These are phyloP conservation scores for Dromiciops gliroides DNA, from an alignment of 2,113 vertebrate species.

Conservation along the genomic window DNA sequence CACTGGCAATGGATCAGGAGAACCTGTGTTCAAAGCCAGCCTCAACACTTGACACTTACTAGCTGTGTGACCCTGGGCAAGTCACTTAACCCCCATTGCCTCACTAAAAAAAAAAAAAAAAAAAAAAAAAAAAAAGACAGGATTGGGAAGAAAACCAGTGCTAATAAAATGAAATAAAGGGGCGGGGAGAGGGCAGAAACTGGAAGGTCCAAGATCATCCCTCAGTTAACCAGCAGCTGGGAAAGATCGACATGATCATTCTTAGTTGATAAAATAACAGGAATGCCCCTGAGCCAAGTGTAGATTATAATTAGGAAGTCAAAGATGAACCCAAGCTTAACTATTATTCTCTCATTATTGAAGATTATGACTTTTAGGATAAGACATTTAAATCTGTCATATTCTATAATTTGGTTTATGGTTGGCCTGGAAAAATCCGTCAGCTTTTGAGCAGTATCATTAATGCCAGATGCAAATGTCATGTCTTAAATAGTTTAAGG, in stretches of 20 bases:
- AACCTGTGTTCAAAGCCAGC: too few species aligned
- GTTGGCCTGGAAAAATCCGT: background rate
- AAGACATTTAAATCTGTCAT: background rate
- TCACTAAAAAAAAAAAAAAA: too few species aligned
- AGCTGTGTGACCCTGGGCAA: too few species aligned
- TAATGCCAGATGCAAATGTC: background rate
- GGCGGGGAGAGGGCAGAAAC: background rate
- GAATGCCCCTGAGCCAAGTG: accelerated
- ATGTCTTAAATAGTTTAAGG: background rate
- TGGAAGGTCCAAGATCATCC: background rate
- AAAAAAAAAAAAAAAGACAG: too few species aligned
- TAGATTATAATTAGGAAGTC: background rate
- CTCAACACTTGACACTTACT: too few species aligned
- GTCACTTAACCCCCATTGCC: too few species aligned
- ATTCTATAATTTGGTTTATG: background rate
- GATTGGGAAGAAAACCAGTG: background rate
- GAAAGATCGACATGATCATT: background rate
- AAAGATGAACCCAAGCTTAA: background rate
- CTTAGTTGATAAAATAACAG: background rate
- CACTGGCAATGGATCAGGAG: too few species aligned
- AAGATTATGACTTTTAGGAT: background rate
- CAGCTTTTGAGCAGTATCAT: background rate
- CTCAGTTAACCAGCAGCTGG: background rate
- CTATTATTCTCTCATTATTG: background rate
- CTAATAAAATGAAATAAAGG: background rate